Percentiles rank a stretch among this genome's conserved stretches.
These are phyloP conservation scores for Ivindomyrus marchei DNA, from an alignment of 2,113 vertebrate genomes.

Conservation along the genomic window DNA sequence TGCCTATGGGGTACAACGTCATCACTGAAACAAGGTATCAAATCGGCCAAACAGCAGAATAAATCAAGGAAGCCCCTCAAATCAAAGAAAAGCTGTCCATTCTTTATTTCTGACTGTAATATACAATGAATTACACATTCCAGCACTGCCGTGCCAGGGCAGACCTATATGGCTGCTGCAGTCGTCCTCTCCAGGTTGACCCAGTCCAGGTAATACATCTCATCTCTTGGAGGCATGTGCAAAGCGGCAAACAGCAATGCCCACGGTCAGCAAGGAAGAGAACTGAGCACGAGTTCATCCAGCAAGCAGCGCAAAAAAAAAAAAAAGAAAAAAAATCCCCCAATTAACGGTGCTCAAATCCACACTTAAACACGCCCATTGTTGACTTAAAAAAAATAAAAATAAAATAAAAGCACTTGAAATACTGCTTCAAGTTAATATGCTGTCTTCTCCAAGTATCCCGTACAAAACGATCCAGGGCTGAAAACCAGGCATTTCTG, in stretches of 20 bases:
- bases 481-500: neutral
- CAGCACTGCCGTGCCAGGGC: conserved; percentile 15
- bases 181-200: neutral
- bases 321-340: neutral
- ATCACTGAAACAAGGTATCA: neutral
- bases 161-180: neutral
- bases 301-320: neutral
- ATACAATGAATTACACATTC: conserved; percentile 26
- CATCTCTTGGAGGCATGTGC: neutral
- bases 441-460: neutral
- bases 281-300: neutral
- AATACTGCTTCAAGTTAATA: neutral
- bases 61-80: neutral
- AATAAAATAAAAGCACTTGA: neutral
- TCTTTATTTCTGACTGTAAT: conserved; percentile 29
- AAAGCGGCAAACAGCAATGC: neutral
- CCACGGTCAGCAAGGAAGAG: neutral
- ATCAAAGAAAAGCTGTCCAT: neutral
- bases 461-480: neutral
- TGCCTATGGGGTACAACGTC: neutral
- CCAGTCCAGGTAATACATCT: neutral
- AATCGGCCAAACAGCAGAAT: neutral
- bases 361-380: neutral
- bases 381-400: neutral
- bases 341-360: neutral